Percentiles rank a stretch among this genome's conserved stretches.
These are phyloP conservation scores for Pogonus chalceus DNA, from an alignment of 1,140 invertebrate species.

Conservation along the genomic window DNA sequence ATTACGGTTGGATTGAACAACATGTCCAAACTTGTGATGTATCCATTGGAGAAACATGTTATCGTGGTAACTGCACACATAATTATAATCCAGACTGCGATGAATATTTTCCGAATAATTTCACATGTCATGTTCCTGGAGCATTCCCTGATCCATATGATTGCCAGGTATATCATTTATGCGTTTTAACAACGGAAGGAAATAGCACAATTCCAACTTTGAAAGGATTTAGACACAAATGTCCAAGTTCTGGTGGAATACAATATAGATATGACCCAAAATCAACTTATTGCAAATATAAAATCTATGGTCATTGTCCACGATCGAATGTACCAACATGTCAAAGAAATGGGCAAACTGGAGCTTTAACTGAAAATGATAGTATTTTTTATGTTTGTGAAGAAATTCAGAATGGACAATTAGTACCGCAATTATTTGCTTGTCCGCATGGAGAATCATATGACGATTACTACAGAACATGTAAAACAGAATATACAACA, in stretches of 20 bases:
- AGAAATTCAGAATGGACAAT: background rate
- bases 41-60: slow-evolving; percentile 2
- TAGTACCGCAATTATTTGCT: slow-evolving; percentile 13
- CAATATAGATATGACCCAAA: slow-evolving; percentile 12
- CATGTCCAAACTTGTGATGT: background rate
- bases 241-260: background rate
- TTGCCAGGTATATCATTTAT: slow-evolving; percentile 38
- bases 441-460: slow-evolving; percentile 16
- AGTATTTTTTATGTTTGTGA: slow-evolving; percentile 19
- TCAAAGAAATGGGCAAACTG: slow-evolving; percentile 8
- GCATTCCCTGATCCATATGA: slow-evolving; percentile 38
- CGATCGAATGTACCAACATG: slow-evolving; percentile 13
- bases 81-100: background rate
- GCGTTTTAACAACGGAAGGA: slow-evolving; percentile 19
- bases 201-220: no score
- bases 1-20: slow-evolving; percentile 4
- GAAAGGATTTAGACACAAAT: slow-evolving; percentile 1
- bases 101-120: background rate
- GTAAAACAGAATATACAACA: no score
- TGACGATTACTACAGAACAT: no score
- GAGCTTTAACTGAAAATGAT: slow-evolving; percentile 12
- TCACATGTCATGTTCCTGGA: slow-evolving; percentile 18
- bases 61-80: background rate
- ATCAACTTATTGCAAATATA: slow-evolving; percentile 12
- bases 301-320: slow-evolving; percentile 8